Evolutionary conservation across 1,140 invertebrate species (phyloP), one percentile per base, ranked within the genome.

Genomic region (Acromyrmex heyeri): DNA sequence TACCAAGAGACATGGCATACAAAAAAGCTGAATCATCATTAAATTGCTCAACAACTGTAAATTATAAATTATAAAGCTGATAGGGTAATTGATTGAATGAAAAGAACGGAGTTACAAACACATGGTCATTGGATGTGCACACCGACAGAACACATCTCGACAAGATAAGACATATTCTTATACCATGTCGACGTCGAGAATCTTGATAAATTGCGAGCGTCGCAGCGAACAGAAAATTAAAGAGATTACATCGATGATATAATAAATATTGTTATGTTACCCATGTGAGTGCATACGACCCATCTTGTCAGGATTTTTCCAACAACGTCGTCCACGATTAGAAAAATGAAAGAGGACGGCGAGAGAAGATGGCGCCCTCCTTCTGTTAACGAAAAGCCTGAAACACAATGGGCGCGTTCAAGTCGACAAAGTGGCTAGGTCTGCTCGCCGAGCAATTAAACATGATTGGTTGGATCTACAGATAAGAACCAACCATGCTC

Each of bases 271-370:
- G 5, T 65, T 88, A 92, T 86, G 96, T 97, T 97, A 99, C 98
- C 98, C 98, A 95, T 98, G 98, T 95, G 98, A 98, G 97, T 99
- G 98, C 98, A 99, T 99, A 96, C 98, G 98, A 98, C 98, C 98
- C 98, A 99, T 99, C 96, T 96, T 97, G 96, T 10, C 38, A 94
- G 93, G 94, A 93, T 96, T 95, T 91, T 44, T 94, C 93, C 55
- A 88, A 93, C 94, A 96, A 61, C 34, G 30, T 48, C 12, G 50
- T 81, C 2, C 34, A 5, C 18, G 18, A 57, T 24, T 24, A 1
- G 1, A 34, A 59, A 70, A 14, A 7, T 0, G 30, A 69, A 69
- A 57, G 38, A 34, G 3, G 16, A 69, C 38, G 18, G 30, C 5
- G 16, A 69, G 53, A n/a, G 14, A 81, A 34, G 27, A 34, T 30